These are phyloP conservation scores for Sinotaia quadrata DNA, from an alignment of 2,888 invertebrate genomes.

Conservation along the genomic window DNA sequence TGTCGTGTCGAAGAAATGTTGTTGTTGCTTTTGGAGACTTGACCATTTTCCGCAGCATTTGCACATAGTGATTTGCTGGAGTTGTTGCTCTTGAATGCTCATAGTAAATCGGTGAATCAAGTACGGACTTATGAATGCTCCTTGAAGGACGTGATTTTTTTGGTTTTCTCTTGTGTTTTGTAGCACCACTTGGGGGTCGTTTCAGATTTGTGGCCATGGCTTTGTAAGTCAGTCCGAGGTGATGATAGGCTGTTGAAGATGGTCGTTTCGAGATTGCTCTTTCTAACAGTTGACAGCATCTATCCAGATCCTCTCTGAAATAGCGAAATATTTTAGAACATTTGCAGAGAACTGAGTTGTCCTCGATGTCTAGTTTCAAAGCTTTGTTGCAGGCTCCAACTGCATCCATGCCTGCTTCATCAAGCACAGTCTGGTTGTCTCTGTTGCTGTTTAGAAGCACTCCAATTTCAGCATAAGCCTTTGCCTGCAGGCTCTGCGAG, in stretches of 20 bases:
- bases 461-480: slow-evolving; percentile 18
- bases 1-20: not conserved
- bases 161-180: not conserved
- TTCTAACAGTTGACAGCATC: no score
- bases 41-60: not conserved
- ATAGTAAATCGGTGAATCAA: not conserved
- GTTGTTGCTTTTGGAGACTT: not conserved
- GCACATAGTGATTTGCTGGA: no score
- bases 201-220: not conserved
- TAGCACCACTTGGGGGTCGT: not conserved
- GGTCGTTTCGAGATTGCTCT: not conserved
- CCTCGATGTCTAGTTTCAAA: not conserved
- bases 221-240: slow-evolving; percentile 9
- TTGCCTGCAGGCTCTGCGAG: slow-evolving; percentile 7
- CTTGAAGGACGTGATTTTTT: not conserved
- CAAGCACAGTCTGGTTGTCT: not conserved
- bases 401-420: not conserved
- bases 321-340: slow-evolving; percentile 8
- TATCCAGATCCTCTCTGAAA: not conserved
- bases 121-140: not conserved
- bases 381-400: slow-evolving; percentile 11
- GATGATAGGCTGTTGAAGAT: slow-evolving; percentile 4
- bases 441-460: not conserved
- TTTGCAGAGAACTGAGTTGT: slow-evolving; percentile 20
- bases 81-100: no score